Evolutionary conservation across 2,888 invertebrate species (phyloP), one percentile per base, ranked within the genome.

Genomic region (Halictus quadricinctus): DNA sequence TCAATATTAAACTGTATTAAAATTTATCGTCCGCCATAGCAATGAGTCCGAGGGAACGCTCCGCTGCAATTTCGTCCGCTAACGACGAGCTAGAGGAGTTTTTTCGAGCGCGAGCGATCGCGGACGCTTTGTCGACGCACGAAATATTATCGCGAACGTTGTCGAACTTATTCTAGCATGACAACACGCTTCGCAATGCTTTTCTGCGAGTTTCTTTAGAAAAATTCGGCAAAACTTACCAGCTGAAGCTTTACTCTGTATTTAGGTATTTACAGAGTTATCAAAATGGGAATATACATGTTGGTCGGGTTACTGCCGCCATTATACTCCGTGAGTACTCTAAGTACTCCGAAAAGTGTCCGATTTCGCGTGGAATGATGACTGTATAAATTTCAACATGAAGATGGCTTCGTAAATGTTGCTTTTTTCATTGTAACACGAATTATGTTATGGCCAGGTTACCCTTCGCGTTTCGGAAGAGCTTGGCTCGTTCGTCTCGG

Each of bases 1-100:
- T 43, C 43, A 70, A 70, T 70, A 70, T 70, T 70, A 70, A 70
- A 13, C 43, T n/a, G 41, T n/a, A 70, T 70, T n/a, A 43, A 43
- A 70, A n/a, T 43, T 43, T 70, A 70, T 43, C 70, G 41, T 43
- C 43, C n/a, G 6, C 70, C 43, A 25, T 70, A n/a, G 21, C 43
- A 43, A n/a, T 46, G 43, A 70, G 43, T n/a, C 13, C 41, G n/a
- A 43, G 41, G 43, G 70, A n/a, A 41, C n/a, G 43, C 41, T n/a
- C n/a, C 12, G n/a, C n/a, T 10, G 12, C n/a, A 10, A n/a, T 43
- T 70, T n/a, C 43, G 6, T 70, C n/a, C 43, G 6, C 41, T 70
- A 70, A 70, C 13, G 13, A 41, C n/a, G 36, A 41, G n/a, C 21
- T 13, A 21, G n/a, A 70, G n/a, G 2, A 43, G 13, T 13, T 70